Base-by-base conservation (phyloP, 2,888 invertebrate species). In the Piscicola geometra region DNA sequence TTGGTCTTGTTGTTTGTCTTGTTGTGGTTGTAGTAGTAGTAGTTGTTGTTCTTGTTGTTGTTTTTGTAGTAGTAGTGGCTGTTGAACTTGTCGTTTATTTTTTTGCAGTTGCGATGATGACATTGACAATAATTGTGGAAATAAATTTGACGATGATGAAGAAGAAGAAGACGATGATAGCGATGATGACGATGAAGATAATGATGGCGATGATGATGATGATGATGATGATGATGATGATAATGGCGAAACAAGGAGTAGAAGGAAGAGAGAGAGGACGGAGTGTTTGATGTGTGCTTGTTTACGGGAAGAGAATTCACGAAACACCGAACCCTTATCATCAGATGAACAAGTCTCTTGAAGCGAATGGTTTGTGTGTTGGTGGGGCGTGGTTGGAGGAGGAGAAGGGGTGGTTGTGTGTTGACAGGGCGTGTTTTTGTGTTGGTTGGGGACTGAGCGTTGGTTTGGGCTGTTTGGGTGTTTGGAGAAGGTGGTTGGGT, bases 121-220 rank as follows among this genome's bases (percentile, higher is more conserved):
- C n/a, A 3, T 25, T 25, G n/a, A 56, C n/a, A n/a, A 56, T 3
- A n/a, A 21, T 21, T 56, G 21, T 56, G 60, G n/a, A 18, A 56
- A 56, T 21, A 68, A 30, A 3, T 5, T n/a, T 68, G 3, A 18
- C 5, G 36, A n/a, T 35, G 30, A 18, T 35, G 33, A 68, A 15
- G 41, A 41, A 56, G 60, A 56, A 56, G 21, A 25, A 25, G 36
- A 52, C 1, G 68, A 50, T 35, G 33, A 50, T 5, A 33, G 47
- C 28, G 68, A n/a, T 69, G 12, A 52, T 64, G 35, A 52, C n/a
- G 28, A 30, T 21, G n/a, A 67, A 32, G 66, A 75, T 66, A 50
- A 47, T 32, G 47, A 41, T 15, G 70, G 30, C 30, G 32, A 70
- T 25, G 60, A 25, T 56, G 60, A 25, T 56, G 60, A 18, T 56